These are phyloP conservation scores for Cynocephalus volans DNA, from an alignment of 2,113 vertebrate genomes.

Conservation along the genomic window DNA sequence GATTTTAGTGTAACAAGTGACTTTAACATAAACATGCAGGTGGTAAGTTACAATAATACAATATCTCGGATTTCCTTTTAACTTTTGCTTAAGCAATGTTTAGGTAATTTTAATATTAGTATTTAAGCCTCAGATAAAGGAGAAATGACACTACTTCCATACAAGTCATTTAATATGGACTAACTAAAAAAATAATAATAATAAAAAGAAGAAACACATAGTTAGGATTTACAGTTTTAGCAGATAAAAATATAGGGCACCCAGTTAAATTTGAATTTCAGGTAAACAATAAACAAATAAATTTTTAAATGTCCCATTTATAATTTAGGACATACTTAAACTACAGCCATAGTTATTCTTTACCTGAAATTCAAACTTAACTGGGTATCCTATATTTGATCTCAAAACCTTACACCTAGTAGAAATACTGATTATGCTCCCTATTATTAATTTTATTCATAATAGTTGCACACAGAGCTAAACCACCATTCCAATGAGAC, in stretches of 20 bases:
- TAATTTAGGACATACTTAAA: neutral
- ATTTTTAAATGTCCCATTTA: neutral
- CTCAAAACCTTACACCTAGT: neutral
- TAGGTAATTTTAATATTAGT: neutral
- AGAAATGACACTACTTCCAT: neutral
- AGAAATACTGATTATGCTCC: neutral
- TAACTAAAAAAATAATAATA: neutral
- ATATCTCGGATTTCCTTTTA: slow-evolving; percentile 55
- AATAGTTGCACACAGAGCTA: neutral
- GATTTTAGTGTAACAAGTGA: slow-evolving; percentile 63
- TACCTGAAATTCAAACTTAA: neutral
- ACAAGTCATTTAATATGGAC: neutral
- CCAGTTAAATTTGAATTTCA: neutral
- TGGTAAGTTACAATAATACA: neutral
- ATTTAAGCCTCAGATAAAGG: neutral
- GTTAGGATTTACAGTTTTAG: neutral
- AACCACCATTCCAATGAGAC: neutral
- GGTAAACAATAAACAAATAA: neutral
- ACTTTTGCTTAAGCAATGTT: neutral
- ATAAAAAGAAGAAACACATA: neutral
- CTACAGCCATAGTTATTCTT: neutral
- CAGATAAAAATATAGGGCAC: neutral
- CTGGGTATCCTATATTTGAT: neutral
- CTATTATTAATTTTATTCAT: neutral
- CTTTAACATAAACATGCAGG: slow-evolving; percentile 69